phyloP scores from a whole-genome alignment of 1,140 invertebrate genomes.

The Monomorium pharaonis region DNA sequence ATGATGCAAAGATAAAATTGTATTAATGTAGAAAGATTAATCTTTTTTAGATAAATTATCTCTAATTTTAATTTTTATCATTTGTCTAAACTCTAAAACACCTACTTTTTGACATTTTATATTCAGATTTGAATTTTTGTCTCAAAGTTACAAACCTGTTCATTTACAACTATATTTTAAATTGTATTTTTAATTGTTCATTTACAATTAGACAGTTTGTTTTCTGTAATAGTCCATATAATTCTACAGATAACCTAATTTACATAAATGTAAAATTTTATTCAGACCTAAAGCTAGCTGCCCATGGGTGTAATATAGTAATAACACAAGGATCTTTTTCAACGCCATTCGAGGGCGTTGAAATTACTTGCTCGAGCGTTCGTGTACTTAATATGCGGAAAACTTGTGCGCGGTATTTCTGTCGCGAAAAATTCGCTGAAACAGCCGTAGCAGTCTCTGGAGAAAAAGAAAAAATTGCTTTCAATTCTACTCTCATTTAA shows the following conservation, averaged over 20 bases:
- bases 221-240: neutral
- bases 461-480: constrained; percentile 40
- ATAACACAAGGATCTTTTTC: constrained; percentile 10
- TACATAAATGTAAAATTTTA: constrained; percentile 4
- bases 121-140: neutral
- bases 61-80: neutral
- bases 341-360: neutral
- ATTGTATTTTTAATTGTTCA: neutral
- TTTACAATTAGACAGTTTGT: neutral
- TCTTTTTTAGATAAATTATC: neutral
- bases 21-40: constrained; percentile 7
- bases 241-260: neutral
- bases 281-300: neutral
- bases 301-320: neutral
- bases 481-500: constrained; percentile 33
- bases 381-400: constrained; percentile 19
- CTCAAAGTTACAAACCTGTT: neutral
- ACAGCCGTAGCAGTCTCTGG: neutral
- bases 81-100: neutral
- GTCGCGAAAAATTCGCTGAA: constrained; percentile 17
- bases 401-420: constrained; percentile 14
- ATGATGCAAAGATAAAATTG: neutral
- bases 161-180: neutral
- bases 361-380: constrained; percentile 3
- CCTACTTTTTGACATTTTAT: neutral